A percentile compares a stretch with the other conserved stretches of the same genome.
These are phyloP conservation scores for Alligator sinensis DNA, from an alignment of 2,113 vertebrate genomes.

Conservation along the genomic window DNA sequence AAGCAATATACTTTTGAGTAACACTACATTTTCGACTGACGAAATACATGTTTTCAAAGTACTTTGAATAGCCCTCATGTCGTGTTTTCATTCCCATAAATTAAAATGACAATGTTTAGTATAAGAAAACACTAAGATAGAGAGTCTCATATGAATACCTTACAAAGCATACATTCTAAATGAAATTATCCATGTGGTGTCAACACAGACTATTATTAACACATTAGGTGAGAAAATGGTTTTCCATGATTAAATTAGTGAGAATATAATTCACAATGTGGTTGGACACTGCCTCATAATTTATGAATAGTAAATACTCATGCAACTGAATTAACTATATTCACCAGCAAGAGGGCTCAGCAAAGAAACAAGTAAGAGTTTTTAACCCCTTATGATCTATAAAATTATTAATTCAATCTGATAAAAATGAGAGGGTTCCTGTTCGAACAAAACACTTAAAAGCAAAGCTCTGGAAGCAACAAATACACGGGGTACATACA, in stretches of 20 bases:
- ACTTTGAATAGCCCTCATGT: not conserved
- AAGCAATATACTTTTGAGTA: not conserved
- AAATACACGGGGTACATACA: rapidly evolving
- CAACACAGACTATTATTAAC: constrained; percentile 67
- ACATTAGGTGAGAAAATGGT: constrained; percentile 59
- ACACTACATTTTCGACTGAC: not conserved
- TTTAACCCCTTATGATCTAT: not conserved
- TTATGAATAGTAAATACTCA: constrained; percentile 62
- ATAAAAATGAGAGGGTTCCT: not conserved
- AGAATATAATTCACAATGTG: constrained; percentile 61
- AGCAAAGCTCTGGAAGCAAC: not conserved
- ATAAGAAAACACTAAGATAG: not conserved
- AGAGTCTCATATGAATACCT: not conserved
- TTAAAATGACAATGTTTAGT: not conserved
- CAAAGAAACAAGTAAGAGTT: not conserved
- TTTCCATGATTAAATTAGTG: constrained; percentile 65
- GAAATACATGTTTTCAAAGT: not conserved
- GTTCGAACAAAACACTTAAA: not conserved
- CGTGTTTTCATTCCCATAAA: not conserved
- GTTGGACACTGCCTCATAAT: constrained; percentile 47
- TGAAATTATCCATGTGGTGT: constrained; percentile 47
- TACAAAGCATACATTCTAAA: not conserved
- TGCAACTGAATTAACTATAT: constrained; percentile 16
- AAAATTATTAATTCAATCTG: not conserved
- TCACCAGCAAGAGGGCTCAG: not conserved